These are phyloP conservation scores for Odontocolon sp. DNA, from an alignment of 2,888 invertebrate genomes.

Conservation along the genomic window DNA sequence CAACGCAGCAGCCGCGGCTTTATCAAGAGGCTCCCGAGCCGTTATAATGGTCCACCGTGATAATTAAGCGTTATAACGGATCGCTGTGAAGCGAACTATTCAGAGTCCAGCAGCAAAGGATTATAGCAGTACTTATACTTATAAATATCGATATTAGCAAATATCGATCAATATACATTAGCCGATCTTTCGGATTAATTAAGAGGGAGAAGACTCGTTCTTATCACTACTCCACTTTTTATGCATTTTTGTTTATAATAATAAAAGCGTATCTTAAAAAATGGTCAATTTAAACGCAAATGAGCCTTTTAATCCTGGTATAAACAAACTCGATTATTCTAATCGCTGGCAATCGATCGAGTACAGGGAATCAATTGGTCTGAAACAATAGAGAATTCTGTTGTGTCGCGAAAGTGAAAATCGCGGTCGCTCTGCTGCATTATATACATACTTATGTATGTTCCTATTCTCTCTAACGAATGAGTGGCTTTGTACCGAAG, in stretches of 20 bases:
- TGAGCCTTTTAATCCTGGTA: too few species aligned
- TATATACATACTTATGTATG: conserved; percentile 22
- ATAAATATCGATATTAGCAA: background rate
- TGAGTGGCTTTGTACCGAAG: conserved; percentile 37
- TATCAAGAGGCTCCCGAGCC: conserved; percentile 49
- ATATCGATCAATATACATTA: conserved; percentile 26
- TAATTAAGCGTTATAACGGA: conserved; percentile 59
- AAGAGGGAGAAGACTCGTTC: background rate
- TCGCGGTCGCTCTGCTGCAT: conserved; percentile 46
- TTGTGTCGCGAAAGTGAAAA: conserved; percentile 61
- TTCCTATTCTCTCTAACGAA: conserved; percentile 41
- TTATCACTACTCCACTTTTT: background rate
- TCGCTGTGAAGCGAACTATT: conserved; percentile 24
- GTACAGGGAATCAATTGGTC: conserved; percentile 45
- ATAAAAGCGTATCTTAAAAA: too few species aligned
- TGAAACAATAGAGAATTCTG: conserved; percentile 52
- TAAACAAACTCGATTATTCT: conserved; percentile 27
- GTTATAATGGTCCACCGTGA: conserved; percentile 57
- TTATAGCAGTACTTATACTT: conserved; percentile 11
- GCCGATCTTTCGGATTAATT: conserved; percentile 19
- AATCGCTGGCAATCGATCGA: conserved; percentile 46
- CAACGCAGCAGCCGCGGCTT: conserved; percentile 36
- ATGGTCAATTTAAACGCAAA: background rate
- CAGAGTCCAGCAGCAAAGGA: conserved; percentile 22
- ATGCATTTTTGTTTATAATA: background rate